These are phyloP conservation scores for Dicyrtoma fusca DNA, from an alignment of 2,888 invertebrate genomes.

Conservation along the genomic window DNA sequence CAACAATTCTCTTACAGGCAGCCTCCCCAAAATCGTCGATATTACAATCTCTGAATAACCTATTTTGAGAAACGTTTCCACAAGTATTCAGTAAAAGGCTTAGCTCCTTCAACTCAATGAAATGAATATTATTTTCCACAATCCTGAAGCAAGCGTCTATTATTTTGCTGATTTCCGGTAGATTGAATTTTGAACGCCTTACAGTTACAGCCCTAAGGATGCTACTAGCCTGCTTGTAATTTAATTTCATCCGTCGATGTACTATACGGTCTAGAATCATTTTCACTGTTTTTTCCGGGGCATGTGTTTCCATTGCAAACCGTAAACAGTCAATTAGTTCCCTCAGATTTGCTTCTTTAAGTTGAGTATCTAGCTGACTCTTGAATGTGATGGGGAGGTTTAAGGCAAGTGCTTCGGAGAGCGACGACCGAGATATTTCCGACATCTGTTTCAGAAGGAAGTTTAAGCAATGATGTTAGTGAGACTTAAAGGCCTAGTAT, in stretches of 20 bases:
- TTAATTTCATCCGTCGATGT: slow-evolving; percentile 58
- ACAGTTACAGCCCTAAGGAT: slow-evolving; percentile 67
- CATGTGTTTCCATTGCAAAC: slow-evolving; percentile 63
- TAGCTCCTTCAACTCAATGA: slow-evolving; percentile 63
- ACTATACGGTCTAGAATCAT: slow-evolving; percentile 64
- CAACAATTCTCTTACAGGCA: slow-evolving; percentile 60
- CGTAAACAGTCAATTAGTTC: slow-evolving; percentile 65
- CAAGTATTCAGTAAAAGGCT: slow-evolving; percentile 64
- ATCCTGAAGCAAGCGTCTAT: slow-evolving; percentile 34
- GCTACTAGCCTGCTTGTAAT: slow-evolving; percentile 62
- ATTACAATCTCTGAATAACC: slow-evolving; percentile 63
- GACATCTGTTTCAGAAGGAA: slow-evolving; percentile 62
- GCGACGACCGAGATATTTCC: slow-evolving; percentile 59
- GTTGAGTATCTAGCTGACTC: slow-evolving; percentile 65
- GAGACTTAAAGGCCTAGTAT: slow-evolving; percentile 67
- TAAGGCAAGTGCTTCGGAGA: slow-evolving; percentile 68
- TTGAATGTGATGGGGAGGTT: slow-evolving; percentile 72
- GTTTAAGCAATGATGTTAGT: slow-evolving; percentile 69
- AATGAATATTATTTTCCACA: slow-evolving; percentile 58
- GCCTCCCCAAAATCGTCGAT: slow-evolving; percentile 67
- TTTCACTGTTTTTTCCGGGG: slow-evolving; percentile 64
- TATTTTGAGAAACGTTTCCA: slow-evolving; percentile 60
- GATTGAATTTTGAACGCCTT: slow-evolving; percentile 62
- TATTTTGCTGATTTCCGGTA: slow-evolving; percentile 33
- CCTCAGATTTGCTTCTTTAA: slow-evolving; percentile 64